phyloP scores from a whole-genome alignment of 2,797 vertebrate species.

The Gadopsis marmoratus region DNA sequence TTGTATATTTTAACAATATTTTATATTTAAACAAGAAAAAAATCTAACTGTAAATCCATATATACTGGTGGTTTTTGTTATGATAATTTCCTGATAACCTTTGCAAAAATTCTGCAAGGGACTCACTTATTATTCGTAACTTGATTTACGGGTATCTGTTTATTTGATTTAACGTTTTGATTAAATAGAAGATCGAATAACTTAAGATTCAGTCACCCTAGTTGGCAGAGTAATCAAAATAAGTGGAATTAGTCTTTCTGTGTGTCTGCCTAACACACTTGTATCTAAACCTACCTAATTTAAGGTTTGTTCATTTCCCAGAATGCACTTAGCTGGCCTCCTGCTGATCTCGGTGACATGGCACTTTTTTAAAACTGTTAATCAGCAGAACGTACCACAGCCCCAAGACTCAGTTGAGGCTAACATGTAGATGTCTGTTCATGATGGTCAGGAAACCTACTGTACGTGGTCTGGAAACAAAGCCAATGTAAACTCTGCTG shows the following conservation, averaged over 20 bases:
- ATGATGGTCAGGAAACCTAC: neutral
- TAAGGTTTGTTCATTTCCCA: neutral
- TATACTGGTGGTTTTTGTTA: neutral
- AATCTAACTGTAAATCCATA: neutral
- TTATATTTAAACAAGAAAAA: neutral
- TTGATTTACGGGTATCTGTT: neutral
- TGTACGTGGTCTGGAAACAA: neutral
- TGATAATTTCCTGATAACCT: too few relatives aligned
- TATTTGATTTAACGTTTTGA: neutral
- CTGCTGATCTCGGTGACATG: neutral
- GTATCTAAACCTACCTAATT: neutral
- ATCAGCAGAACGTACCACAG: neutral
- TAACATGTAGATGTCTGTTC: neutral
- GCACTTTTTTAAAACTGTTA: neutral
- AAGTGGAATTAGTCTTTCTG: neutral
- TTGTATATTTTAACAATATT: neutral
- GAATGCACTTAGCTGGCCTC: neutral
- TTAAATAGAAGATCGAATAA: neutral
- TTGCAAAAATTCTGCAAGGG: neutral
- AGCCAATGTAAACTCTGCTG: neutral
- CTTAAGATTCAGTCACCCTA: too few relatives aligned
- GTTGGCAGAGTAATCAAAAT: neutral
- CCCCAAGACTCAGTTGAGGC: neutral
- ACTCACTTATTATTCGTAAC: neutral
- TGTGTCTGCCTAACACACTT: neutral